A percentile compares a stretch with the other conserved stretches of the same genome.
These are phyloP conservation scores for Parelbella ahira DNA, from an alignment of 2,888 invertebrate species.

Conservation along the genomic window DNA sequence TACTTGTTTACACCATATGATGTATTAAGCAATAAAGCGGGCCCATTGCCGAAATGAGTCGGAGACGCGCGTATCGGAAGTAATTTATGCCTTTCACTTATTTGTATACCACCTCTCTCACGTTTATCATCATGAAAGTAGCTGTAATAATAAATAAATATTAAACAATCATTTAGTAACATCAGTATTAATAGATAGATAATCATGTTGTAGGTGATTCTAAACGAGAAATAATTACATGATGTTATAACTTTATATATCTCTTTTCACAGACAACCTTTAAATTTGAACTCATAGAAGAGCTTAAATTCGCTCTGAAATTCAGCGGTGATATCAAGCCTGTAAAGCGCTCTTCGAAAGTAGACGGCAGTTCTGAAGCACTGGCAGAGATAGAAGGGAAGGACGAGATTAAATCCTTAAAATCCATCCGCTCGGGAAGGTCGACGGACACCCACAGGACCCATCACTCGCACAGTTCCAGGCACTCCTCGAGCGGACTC, in stretches of 20 bases:
- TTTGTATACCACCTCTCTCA: no score
- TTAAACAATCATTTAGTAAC: no score
- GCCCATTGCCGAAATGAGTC: no score
- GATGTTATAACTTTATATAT: neutral
- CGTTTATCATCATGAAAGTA: no score
- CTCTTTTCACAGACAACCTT: slow-evolving; percentile 73
- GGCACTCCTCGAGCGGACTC: slow-evolving; percentile 58
- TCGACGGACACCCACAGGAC: slow-evolving; percentile 56
- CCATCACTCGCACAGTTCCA: slow-evolving; percentile 59
- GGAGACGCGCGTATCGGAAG: no score
- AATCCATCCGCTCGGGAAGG: slow-evolving; percentile 49
- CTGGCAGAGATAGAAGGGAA: slow-evolving; percentile 55
- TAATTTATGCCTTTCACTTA: no score
- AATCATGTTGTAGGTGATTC: no score
- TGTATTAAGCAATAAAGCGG: no score
- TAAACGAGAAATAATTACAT: no score
- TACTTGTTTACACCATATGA: slow-evolving; percentile 10
- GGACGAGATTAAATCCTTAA: slow-evolving; percentile 59
- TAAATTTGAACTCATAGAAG: slow-evolving; percentile 80
- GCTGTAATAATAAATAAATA: no score
- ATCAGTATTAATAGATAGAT: no score
- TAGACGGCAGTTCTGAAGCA: slow-evolving; percentile 50
- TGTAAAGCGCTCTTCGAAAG: slow-evolving; percentile 62
- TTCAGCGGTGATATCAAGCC: slow-evolving; percentile 84
- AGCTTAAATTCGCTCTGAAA: slow-evolving; percentile 82